These are phyloP conservation scores for Nebria salina DNA, from an alignment of 2,888 invertebrate genomes.

Conservation along the genomic window DNA sequence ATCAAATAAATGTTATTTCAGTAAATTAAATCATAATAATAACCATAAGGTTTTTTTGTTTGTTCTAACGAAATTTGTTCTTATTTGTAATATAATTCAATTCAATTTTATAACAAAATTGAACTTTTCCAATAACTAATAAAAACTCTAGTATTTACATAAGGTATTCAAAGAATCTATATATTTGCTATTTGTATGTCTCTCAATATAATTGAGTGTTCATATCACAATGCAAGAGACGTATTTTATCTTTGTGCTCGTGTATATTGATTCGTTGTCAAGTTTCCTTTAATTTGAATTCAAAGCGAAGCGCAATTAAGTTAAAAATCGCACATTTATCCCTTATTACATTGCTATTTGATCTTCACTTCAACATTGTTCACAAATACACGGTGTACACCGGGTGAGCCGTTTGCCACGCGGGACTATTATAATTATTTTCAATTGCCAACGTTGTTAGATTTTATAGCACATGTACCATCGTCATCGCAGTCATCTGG, in stretches of 20 bases:
- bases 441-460: conserved; percentile 36
- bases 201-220: not conserved
- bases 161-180: no score
- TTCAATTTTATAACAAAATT: no score
- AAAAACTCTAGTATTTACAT: no score
- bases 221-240: not conserved
- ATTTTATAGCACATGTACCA: conserved; percentile 38
- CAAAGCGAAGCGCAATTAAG: not conserved
- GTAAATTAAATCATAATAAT: no score
- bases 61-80: no score
- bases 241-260: not conserved
- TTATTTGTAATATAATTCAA: no score
- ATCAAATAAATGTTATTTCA: no score
- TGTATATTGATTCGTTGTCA: not conserved
- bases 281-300: not conserved
- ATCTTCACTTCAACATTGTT: not conserved
- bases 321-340: conserved; percentile 1
- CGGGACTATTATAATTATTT: conserved; percentile 34
- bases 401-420: no score
- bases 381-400: not conserved
- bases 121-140: no score
- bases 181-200: no score
- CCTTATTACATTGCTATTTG: not conserved
- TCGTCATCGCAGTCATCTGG: conserved; percentile 21
- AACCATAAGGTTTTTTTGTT: no score